phyloP scores from a whole-genome alignment of 2,888 invertebrate genomes.

The Ametastegia equiseti region DNA sequence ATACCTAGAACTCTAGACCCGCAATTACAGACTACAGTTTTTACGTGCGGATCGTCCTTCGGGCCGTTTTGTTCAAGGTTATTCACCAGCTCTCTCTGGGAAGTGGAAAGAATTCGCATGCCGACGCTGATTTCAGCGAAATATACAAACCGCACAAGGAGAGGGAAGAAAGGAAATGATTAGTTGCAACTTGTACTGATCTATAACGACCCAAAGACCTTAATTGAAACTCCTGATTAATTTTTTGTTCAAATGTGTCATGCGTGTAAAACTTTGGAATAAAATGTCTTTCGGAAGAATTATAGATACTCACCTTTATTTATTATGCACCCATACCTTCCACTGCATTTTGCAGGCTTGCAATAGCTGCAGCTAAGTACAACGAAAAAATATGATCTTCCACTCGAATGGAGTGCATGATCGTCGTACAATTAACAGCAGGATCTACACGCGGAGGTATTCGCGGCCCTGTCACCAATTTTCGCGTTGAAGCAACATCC shows the following conservation, averaged over 20 bases:
- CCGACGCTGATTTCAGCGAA: neutral
- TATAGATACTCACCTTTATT: too few relatives aligned
- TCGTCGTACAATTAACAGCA: constrained; percentile 22
- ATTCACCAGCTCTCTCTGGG: neutral
- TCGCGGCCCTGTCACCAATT: constrained; percentile 49
- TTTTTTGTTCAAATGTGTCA: neutral
- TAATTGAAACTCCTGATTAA: neutral
- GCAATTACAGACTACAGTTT: too few relatives aligned
- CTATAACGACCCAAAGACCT: constrained; percentile 15
- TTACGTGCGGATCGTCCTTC: constrained; percentile 1
- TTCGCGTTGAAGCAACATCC: constrained; percentile 44
- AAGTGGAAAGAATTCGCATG: neutral
- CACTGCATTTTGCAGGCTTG: neutral
- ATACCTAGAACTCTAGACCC: too few relatives aligned
- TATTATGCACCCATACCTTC: neutral
- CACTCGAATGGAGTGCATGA: neutral
- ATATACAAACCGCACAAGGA: neutral
- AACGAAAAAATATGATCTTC: neutral
- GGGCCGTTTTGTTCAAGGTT: neutral
- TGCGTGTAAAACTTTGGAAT: neutral
- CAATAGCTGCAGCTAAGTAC: neutral
- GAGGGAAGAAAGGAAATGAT: constrained; percentile 30
- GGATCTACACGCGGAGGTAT: constrained; percentile 35
- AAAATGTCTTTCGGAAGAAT: neutral
- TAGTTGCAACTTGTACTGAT: constrained; percentile 8